phyloP scores from a whole-genome alignment of 2,888 invertebrate genomes.

The Odiellus spinosus region DNA sequence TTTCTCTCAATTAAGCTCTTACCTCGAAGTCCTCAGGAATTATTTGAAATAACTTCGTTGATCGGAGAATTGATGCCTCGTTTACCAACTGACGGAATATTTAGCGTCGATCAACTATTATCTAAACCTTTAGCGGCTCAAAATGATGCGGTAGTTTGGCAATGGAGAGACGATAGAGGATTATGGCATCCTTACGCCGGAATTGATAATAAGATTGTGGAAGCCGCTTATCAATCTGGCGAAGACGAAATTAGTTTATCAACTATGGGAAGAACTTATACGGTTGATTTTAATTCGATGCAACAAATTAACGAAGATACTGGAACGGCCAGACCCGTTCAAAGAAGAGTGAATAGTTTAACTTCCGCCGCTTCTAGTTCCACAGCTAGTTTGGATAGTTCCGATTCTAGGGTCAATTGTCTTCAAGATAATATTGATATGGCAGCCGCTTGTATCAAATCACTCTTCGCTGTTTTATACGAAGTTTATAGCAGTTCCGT shows the following conservation, averaged over 20 bases:
- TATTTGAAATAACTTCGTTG: slow-evolving; percentile 91
- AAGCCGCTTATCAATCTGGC: slow-evolving; percentile 78
- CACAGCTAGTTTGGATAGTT: slow-evolving; percentile 16
- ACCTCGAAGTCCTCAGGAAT: slow-evolving; percentile 80
- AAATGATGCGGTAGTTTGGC: slow-evolving; percentile 76
- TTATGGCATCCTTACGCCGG: slow-evolving; percentile 78
- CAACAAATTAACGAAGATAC: slow-evolving; percentile 97
- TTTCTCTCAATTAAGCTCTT: slow-evolving; percentile 54
- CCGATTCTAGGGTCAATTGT: slow-evolving; percentile 51
- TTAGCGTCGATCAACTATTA: slow-evolving; percentile 75
- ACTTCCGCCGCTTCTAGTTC: slow-evolving; percentile 22
- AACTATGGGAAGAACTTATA: slow-evolving; percentile 81
- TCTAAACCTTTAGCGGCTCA: slow-evolving; percentile 35
- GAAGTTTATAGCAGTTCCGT: slow-evolving; percentile 92
- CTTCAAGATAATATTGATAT: slow-evolving; percentile 51
- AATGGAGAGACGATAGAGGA: slow-evolving; percentile 91
- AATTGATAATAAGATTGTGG: slow-evolving; percentile 83
- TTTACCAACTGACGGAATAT: slow-evolving; percentile 85
- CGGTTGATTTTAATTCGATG: slow-evolving; percentile 91
- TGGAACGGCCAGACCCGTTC: slow-evolving; percentile 81
- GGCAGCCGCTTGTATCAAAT: slow-evolving; percentile 51
- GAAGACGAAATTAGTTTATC: slow-evolving; percentile 90
- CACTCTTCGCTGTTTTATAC: slow-evolving; percentile 83
- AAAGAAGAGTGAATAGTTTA: slow-evolving; percentile 43
- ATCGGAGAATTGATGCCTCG: slow-evolving; percentile 96